Percentiles rank a stretch among this genome's conserved stretches.
These are phyloP conservation scores for Gambusia yucatana DNA, from an alignment of 2,797 vertebrate genomes.

Conservation along the genomic window DNA sequence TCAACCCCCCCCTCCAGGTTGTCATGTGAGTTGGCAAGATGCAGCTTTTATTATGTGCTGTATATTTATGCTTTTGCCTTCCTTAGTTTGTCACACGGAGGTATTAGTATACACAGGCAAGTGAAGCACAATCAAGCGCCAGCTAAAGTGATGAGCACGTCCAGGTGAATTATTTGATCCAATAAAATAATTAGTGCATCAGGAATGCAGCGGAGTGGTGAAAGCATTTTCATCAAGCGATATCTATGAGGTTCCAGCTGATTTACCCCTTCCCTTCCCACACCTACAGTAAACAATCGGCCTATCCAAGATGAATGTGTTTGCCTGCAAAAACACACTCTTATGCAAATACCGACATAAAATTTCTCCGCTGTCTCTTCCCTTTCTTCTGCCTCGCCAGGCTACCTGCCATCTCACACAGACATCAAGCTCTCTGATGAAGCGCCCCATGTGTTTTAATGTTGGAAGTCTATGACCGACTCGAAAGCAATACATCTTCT, in stretches of 20 bases:
- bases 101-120: slow-evolving; percentile 62
- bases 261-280: slow-evolving; percentile 66
- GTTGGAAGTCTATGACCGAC: slow-evolving; percentile 78
- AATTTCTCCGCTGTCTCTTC: slow-evolving; percentile 61
- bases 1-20: slow-evolving; percentile 1
- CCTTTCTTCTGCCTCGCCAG: slow-evolving; percentile 72
- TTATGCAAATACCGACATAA: slow-evolving; percentile 75
- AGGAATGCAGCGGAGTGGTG: slow-evolving; percentile 59
- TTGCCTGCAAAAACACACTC: slow-evolving; percentile 65
- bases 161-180: slow-evolving; percentile 73
- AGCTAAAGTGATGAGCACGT: slow-evolving; percentile 66
- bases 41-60: slow-evolving; percentile 33
- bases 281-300: slow-evolving; percentile 68
- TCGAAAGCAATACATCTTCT: slow-evolving; percentile 83
- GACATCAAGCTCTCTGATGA: slow-evolving; percentile 82
- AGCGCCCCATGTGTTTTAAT: slow-evolving; percentile 83
- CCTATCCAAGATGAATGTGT: slow-evolving; percentile 73
- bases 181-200: slow-evolving; percentile 78
- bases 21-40: slow-evolving; percentile 34
- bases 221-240: slow-evolving; percentile 80
- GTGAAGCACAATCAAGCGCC: slow-evolving; percentile 57
- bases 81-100: slow-evolving; percentile 32
- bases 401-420: slow-evolving; percentile 81
- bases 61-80: slow-evolving; percentile 50
- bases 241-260: slow-evolving; percentile 66